Evolutionary conservation across 1,140 invertebrate genomes (phyloP).

Genomic region (Kradibia gibbosae): DNA sequence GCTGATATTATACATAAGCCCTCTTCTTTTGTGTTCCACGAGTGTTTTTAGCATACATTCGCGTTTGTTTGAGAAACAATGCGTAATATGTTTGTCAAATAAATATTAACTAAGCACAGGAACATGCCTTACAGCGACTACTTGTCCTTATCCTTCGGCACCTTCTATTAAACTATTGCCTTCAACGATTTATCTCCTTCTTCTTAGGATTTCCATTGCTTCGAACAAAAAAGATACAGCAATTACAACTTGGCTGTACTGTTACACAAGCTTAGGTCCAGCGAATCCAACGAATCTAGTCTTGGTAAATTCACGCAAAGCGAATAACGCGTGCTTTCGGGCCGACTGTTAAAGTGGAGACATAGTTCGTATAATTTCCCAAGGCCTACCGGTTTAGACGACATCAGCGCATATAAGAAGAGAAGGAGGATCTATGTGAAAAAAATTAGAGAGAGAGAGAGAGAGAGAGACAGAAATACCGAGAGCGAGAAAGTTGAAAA

Average conservation of each 20-base stretch:
- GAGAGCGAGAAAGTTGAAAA: not conserved
- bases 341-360: constrained; percentile 63
- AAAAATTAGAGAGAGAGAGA: no score
- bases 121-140: not conserved
- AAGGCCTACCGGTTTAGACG: constrained; percentile 74
- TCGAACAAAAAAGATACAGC: constrained; percentile 7
- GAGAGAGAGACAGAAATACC: not conserved
- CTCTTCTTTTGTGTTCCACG: no score
- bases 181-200: not conserved
- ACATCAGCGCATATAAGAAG: not conserved
- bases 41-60: no score
- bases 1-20: no score
- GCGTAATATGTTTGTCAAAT: not conserved
- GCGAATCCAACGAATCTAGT: constrained; percentile 51
- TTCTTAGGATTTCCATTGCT: not conserved
- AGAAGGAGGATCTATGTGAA: not conserved
- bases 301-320: constrained; percentile 66
- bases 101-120: not conserved
- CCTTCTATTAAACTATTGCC: no score
- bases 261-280: not conserved
- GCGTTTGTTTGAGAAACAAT: no score
- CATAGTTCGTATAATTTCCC: constrained; percentile 73
- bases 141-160: no score
- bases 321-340: constrained; percentile 45
- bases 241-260: not conserved